Base-by-base conservation (phyloP, 1,140 invertebrate species). In the Bursaphelenchus mucronatus region DNA sequence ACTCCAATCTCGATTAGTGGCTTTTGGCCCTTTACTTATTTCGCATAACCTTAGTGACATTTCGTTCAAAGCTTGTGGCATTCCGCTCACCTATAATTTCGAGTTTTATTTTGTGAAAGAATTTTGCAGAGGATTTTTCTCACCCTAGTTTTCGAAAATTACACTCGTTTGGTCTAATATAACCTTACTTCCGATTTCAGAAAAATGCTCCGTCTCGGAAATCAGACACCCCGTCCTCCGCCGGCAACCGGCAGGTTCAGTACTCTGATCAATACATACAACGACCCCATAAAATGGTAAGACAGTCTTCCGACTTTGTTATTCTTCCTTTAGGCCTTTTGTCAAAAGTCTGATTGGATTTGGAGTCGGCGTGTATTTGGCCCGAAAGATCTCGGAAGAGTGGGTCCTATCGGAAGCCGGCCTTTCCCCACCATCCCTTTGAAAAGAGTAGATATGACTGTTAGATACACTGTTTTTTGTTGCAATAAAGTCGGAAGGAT, bases 231-330 rank as follows among this genome's bases (percentile, higher is more conserved):
- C 50, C 56, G 46, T 13, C 59, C 43, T 59, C 45, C 47, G 49
- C 55, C 64, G 4, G 63, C 67, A 47, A 43, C 62, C 13, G 61
- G 56, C 11, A 59, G 55, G 10, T 54, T 64, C 15, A 53, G 50
- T 13, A 21, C 66, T 13, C 57, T 68, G 41, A 13, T 19, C 44
- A 56, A 61, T 11, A 44, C 61, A 17, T 68, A 68, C 9, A 58
- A 67, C 43, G 67, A 68, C 61, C 63, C 63, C 39, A 44, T 71
- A 19, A 41, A 68, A 17, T 68, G 67, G 67, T 67, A 54, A 46
- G 19, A 15, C 17, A 44, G 15, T 40, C 41, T 61, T 66, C n/a
- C 7, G 40, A 4, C 13, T 61, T 61, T 11, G 3, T 51, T 61
- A 19, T 58, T 51, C 17, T 61, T 39, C 40, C 39, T 66, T 67